phyloP scores from a whole-genome alignment of 2,113 vertebrate species.

The Sturnira hondurensis region DNA sequence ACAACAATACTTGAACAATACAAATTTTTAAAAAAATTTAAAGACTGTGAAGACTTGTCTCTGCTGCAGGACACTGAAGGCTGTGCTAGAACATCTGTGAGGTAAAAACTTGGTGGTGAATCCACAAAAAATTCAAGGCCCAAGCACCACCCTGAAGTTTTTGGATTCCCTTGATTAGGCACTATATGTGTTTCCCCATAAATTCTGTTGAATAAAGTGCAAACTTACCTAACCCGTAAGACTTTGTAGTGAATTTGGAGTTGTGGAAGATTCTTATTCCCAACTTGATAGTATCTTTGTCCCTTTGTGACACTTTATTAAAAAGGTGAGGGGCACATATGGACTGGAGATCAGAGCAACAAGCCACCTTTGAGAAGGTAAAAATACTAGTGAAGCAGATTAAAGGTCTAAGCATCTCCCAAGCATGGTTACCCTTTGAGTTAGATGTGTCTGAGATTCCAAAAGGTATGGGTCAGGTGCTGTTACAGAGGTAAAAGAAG shows the following conservation, averaged over 20 bases:
- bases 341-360: background rate
- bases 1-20: too few species aligned
- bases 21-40: too few species aligned
- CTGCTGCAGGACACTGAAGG: background rate
- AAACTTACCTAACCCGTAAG: background rate
- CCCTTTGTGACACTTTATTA: background rate
- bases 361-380: background rate
- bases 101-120: background rate
- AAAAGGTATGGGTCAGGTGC: background rate
- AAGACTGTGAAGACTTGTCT: background rate
- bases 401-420: background rate
- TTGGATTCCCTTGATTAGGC: background rate
- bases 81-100: background rate
- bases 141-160: background rate
- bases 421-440: background rate
- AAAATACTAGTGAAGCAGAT: background rate
- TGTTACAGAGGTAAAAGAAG: background rate
- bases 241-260: background rate
- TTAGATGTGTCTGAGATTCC: background rate
- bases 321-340: background rate
- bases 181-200: background rate
- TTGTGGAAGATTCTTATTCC: background rate
- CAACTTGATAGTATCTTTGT: background rate
- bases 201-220: background rate
- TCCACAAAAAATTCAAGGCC: background rate